A percentile compares a stretch with the other conserved stretches of the same genome.
Evolutionary conservation across 2,888 invertebrate species (phyloP).

Genomic region (Bombylius major): DNA sequence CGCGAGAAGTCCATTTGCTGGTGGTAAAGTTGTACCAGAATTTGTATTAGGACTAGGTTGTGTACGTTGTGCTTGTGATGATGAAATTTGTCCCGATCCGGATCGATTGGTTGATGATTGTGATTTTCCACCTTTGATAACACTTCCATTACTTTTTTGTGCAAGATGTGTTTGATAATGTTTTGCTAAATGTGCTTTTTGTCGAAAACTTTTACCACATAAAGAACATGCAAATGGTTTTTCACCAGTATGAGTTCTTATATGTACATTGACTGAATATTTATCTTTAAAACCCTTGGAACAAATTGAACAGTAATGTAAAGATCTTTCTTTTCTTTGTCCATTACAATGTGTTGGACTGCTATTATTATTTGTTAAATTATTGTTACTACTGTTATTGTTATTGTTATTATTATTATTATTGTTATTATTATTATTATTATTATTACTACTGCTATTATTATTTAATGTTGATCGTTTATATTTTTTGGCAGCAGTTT

Average conservation of each 20-base stretch:
- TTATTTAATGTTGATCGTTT: conserved; percentile 46
- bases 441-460: conserved; percentile 33
- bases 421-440: conserved; percentile 25
- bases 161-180: conserved; percentile 89
- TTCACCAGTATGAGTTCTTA: conserved; percentile 94
- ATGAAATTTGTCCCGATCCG: not conserved
- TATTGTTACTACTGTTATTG: conserved; percentile 21
- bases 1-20: conserved; percentile 31
- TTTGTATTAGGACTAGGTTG: conserved; percentile 2
- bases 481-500: conserved; percentile 55
- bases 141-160: conserved; percentile 58
- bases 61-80: not conserved
- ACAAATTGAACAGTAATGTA: conserved; percentile 88
- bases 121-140: conserved; percentile 42
- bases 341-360: conserved; percentile 44
- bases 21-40: conserved; percentile 23
- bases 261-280: conserved; percentile 96
- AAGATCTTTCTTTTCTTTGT: conserved; percentile 71
- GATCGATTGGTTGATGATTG: conserved; percentile 10
- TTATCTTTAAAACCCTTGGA: conserved; percentile 90
- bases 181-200: conserved; percentile 84
- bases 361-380: conserved; percentile 27
- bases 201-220: conserved; percentile 86
- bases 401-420: conserved; percentile 22
- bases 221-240: conserved; percentile 92